phyloP scores from a whole-genome alignment of 2,888 invertebrate species.

The Epirrhoe alternata region DNA sequence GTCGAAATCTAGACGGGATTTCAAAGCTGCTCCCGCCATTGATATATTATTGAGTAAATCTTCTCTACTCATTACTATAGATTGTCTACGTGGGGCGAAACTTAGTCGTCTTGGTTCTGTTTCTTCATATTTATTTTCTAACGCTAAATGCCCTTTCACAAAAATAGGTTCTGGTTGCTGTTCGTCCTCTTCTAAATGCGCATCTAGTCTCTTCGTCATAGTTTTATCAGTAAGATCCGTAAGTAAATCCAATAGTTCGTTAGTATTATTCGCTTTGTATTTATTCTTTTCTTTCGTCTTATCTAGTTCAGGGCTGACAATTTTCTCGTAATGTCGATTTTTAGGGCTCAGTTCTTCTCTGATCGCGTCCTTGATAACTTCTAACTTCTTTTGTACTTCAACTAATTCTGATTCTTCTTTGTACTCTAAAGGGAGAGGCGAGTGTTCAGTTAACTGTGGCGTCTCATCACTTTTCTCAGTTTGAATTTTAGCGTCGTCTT shows the following conservation, averaged over 20 bases:
- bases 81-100: constrained; percentile 55
- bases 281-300: constrained; percentile 37
- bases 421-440: constrained; percentile 41
- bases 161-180: constrained; percentile 16
- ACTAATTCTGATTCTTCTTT: constrained; percentile 37
- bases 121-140: constrained; percentile 44
- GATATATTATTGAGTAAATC: constrained; percentile 68
- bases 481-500: constrained; percentile 42
- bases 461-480: constrained; percentile 22
- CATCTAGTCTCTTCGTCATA: constrained; percentile 30
- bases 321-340: constrained; percentile 48
- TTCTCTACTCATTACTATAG: constrained; percentile 63
- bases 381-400: constrained; percentile 44
- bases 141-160: constrained; percentile 35
- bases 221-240: constrained; percentile 63
- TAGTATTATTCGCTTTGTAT: constrained; percentile 64
- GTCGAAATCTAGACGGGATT: constrained; percentile 57
- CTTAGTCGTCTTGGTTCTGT: constrained; percentile 50
- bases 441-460: constrained; percentile 15
- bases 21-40: constrained; percentile 63
- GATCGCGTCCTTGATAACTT: constrained; percentile 39
- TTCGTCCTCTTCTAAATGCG: constrained; percentile 35
- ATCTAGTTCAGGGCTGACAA: constrained; percentile 40
- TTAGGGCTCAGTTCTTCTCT: constrained; percentile 18
- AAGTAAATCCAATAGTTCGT: constrained; percentile 67